Conservation (phyloP, 1,140 invertebrate genomes). For the Penaeus japonicus region DNA sequence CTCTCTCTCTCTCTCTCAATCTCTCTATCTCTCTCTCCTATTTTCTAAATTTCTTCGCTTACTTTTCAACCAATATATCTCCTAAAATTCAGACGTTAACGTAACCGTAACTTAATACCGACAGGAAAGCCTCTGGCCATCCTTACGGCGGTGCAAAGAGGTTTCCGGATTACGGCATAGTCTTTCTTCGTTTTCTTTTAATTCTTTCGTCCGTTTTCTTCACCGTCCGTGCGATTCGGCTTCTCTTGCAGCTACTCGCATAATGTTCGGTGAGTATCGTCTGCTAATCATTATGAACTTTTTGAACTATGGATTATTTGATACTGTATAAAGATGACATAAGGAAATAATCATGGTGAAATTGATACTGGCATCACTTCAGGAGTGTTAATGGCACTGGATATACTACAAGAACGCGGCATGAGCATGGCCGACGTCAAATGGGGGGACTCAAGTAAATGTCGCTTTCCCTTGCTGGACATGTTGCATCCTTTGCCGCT, state of each 20-base stretch:
- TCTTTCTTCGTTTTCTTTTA: too few relatives aligned
- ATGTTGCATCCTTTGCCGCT: slow-evolving; percentile 19
- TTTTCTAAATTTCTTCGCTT: too few relatives aligned
- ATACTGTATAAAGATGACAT: neutral
- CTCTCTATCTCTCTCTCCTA: too few relatives aligned
- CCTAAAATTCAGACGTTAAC: too few relatives aligned
- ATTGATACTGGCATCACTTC: neutral
- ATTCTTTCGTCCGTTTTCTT: neutral
- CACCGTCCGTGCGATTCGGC: slow-evolving; percentile 42
- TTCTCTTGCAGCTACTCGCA: slow-evolving; percentile 38
- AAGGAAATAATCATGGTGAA: neutral
- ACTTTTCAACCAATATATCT: too few relatives aligned
- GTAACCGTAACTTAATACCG: too few relatives aligned
- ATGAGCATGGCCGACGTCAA: slow-evolving; percentile 21
- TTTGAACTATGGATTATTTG: neutral
- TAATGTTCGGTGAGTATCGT: slow-evolving; percentile 37
- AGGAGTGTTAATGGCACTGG: slow-evolving; percentile 42
- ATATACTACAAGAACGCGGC: slow-evolving; percentile 34
- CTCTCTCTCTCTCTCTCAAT: too few relatives aligned
- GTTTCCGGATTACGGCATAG: too few relatives aligned
- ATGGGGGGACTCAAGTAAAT: slow-evolving; percentile 30
- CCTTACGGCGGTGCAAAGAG: too few relatives aligned
- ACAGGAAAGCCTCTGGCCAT: too few relatives aligned
- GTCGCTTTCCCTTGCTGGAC: slow-evolving; percentile 30
- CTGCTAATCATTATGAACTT: neutral